Conservation (phyloP, 1,140 invertebrate genomes). For the Caenorhabditis remanei region DNA sequence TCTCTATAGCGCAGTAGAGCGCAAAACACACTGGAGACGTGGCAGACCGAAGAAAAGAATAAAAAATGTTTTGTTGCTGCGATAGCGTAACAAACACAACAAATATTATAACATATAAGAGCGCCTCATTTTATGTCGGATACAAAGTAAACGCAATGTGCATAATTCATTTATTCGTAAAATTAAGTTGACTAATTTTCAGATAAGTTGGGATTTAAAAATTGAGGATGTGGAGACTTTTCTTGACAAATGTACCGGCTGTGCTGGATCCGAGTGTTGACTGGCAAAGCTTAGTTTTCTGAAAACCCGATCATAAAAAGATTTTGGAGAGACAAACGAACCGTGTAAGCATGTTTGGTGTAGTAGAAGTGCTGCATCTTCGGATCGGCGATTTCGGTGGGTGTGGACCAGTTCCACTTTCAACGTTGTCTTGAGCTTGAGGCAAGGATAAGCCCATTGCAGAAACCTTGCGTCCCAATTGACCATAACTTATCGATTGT, state of each 20-base stretch:
- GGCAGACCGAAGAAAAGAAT: no score
- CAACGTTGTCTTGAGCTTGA: background rate
- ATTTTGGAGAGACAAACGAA: background rate
- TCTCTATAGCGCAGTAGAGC: no score
- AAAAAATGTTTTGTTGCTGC: no score
- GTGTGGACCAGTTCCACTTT: background rate
- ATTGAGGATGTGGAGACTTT: slow-evolving; percentile 32
- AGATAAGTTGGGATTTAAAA: slow-evolving; percentile 21
- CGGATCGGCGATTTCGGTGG: background rate
- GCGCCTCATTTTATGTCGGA: no score
- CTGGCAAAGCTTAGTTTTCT: slow-evolving; percentile 36
- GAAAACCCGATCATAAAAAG: background rate
- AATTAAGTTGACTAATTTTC: background rate
- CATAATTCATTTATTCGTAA: no score
- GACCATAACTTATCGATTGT: slow-evolving; percentile 44
- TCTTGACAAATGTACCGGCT: background rate
- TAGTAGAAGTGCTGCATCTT: slow-evolving; percentile 26
- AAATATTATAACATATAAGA: no score
- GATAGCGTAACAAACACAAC: no score
- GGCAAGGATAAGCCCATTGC: background rate
- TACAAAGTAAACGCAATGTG: no score
- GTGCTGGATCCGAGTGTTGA: slow-evolving; percentile 19
- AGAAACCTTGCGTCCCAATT: background rate
- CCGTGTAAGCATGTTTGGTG: background rate
- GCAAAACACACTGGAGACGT: no score